These are phyloP conservation scores for Craterocephalus amniculus DNA, from an alignment of 2,797 vertebrate species.

Conservation along the genomic window DNA sequence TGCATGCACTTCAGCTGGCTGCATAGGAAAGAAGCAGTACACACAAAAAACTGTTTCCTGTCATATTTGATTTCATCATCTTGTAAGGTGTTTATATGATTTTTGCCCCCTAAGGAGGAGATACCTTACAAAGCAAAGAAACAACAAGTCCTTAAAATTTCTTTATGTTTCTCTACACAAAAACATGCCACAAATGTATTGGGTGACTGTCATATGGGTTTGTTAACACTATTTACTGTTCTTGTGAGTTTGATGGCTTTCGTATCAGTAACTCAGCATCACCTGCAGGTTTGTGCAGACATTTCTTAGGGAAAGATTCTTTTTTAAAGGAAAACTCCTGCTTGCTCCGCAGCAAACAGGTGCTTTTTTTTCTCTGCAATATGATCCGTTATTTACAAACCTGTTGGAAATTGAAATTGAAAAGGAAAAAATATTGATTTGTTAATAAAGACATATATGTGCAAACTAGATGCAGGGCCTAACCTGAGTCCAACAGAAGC, in stretches of 20 bases:
- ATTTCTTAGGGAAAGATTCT: not conserved
- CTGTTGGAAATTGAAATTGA: not conserved
- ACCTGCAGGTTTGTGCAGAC: not conserved
- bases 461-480: not conserved
- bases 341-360: not conserved
- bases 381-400: not conserved
- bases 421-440: not conserved
- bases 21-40: no score
- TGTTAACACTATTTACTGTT: conserved; percentile 1
- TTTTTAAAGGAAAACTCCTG: not conserved
- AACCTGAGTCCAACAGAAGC: not conserved
- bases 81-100: conserved; percentile 1
- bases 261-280: not conserved
- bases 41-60: not conserved
- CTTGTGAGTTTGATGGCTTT: not conserved
- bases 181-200: conserved; percentile 4
- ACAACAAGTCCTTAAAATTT: conserved; percentile 2
- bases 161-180: not conserved
- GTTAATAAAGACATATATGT: not conserved
- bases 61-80: conserved; percentile 3
- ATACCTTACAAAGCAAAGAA: conserved; percentile 2
- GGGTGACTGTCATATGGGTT: not conserved
- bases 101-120: conserved; percentile 4
- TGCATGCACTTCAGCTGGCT: no score
- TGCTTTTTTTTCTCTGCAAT: not conserved